A percentile compares a stretch with the other conserved stretches of the same genome.
These are phyloP conservation scores for Monodelphis domestica DNA, from an alignment of 2,797 vertebrate genomes.

Conservation along the genomic window DNA sequence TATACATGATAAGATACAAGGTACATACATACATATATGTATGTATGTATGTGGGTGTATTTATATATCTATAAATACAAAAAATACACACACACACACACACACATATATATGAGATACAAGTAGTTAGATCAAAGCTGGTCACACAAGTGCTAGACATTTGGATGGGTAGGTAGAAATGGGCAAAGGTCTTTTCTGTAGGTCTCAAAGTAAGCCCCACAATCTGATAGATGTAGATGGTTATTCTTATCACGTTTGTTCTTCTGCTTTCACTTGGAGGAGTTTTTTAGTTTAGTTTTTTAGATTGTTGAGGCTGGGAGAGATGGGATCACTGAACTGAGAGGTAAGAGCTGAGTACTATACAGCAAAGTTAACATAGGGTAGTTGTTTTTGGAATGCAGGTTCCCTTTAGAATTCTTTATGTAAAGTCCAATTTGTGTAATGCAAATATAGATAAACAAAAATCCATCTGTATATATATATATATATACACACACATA, in stretches of 20 bases:
- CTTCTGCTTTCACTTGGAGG: background rate
- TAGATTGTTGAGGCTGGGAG: background rate
- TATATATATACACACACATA: too few species aligned
- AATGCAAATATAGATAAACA: background rate
- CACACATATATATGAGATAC: too few species aligned
- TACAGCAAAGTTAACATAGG: background rate
- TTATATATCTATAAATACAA: too few species aligned
- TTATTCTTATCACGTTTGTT: background rate
- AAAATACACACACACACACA: too few species aligned
- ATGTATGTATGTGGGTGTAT: too few species aligned
- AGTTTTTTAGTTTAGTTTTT: background rate
- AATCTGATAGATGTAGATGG: background rate
- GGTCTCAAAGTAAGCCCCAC: too few species aligned
- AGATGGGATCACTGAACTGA: background rate
- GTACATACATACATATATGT: too few species aligned
- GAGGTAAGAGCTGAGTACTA: background rate
- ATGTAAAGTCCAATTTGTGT: too few species aligned
- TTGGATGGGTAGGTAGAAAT: too few species aligned
- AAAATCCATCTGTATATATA: background rate
- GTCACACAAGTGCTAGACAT: background rate
- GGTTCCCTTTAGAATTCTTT: too few species aligned
- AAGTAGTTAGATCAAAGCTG: too few species aligned
- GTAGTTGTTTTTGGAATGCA: background rate
- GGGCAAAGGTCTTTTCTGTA: background rate
- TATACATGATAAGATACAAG: too few species aligned